Base-by-base conservation (phyloP, 2,113 vertebrate genomes). In the Podarcis muralis region DNA sequence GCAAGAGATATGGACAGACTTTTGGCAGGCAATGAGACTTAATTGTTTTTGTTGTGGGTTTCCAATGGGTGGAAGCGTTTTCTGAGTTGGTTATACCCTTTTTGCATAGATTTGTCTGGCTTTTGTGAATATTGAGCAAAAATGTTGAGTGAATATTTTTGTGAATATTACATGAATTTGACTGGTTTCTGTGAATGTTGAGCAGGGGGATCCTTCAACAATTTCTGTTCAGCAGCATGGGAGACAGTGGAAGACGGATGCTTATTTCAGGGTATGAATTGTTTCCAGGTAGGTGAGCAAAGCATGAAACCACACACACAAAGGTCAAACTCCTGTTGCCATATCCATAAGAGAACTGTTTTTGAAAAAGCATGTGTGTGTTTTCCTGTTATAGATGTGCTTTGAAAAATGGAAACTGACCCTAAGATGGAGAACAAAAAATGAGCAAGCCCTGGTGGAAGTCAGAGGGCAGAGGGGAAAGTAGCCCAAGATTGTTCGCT, bases 381-480 rank as follows among this genome's bases (percentile, higher is more conserved):
- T 57, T 30, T n/a, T 62, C 48, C 18, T 40, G n/a, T 30, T 40
- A 76, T 7, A 85, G 25, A 30, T 6, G 18, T 66, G 40, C 43
- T 68, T 48, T 86, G 75, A 79, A 85, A 86, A 79, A 86, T 79
- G 62, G 75, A 86, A 86, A 40, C 62, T 86, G 85, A 86, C 85
- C 48, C 85, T 48, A 68, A 37, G 75, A 62, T 86, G 75, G 59
- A 40, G 76, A 78, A 69, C 37, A 43, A 30, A 79, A 69, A 69
- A 76, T 48, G 76, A 86, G 62, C 20, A 6, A 68, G 76, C 48
- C 62, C 62, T 69, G 40, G 4, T 71, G 12, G 86, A 81, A 57
- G 77, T 72, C 86, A 81, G 66, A 80, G 77, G 85, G 66, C 77
- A 80, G 40, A 5, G 13, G 32, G 69, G 48, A 43, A 71, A 87